phyloP scores from a whole-genome alignment of 2,113 vertebrate species.

The Anser brachyrhynchus region DNA sequence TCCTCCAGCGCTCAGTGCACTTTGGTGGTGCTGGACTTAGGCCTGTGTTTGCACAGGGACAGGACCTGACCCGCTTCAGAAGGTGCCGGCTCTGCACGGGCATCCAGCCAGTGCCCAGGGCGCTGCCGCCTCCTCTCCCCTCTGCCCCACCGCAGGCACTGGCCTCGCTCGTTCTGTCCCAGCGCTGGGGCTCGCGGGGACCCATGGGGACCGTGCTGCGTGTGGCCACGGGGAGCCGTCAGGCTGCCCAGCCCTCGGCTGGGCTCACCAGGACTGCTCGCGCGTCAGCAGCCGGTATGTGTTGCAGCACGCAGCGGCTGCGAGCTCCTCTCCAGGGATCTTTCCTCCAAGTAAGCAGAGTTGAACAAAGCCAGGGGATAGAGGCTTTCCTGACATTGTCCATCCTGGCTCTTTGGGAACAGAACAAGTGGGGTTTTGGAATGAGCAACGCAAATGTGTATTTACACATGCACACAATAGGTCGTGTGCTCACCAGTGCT shows the following conservation, averaged over 20 bases:
- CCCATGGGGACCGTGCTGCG: no score
- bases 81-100: rapidly evolving
- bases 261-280: background rate
- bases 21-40: constrained; percentile 18
- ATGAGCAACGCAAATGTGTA: background rate
- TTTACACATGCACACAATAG: background rate
- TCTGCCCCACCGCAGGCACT: background rate
- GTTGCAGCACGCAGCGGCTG: rapidly evolving
- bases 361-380: background rate
- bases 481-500: background rate
- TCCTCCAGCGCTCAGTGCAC: background rate
- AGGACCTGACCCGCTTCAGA: background rate
- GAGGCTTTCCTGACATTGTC: constrained; percentile 52
- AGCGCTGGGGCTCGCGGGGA: background rate
- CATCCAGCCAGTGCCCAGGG: rapidly evolving
- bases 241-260: background rate
- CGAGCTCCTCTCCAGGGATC: background rate
- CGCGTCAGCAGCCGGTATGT: background rate
- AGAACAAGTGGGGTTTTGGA: background rate
- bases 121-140: rapidly evolving
- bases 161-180: background rate
- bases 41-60: constrained; percentile 22
- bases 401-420: background rate
- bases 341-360: background rate
- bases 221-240: background rate